These are phyloP conservation scores for Antigone vipio DNA, from an alignment of 2,113 vertebrate species.

Conservation along the genomic window DNA sequence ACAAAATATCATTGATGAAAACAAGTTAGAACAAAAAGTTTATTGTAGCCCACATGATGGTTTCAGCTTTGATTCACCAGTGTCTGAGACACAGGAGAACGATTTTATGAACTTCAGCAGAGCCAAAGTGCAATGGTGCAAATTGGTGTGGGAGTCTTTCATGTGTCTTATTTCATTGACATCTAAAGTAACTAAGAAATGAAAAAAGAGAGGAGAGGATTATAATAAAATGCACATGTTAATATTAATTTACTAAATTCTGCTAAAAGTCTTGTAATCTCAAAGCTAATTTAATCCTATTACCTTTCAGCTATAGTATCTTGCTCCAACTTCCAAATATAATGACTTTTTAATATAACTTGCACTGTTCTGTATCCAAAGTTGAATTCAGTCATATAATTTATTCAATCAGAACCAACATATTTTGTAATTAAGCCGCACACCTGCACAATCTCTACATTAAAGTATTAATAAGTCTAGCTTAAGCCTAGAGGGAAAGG, in stretches of 20 bases:
- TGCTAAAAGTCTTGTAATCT: conserved; percentile 67
- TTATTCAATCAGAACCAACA: conserved; percentile 60
- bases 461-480: not conserved
- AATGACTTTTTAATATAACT: conserved; percentile 76
- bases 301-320: conserved; percentile 70
- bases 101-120: conserved; percentile 17
- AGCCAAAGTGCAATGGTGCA: conserved; percentile 6
- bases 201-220: not conserved
- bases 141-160: conserved; percentile 52
- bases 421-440: conserved; percentile 58
- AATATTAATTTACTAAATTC: conserved; percentile 68
- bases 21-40: conserved; percentile 57
- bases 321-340: conserved; percentile 68
- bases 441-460: not conserved
- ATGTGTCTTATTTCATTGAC: conserved; percentile 12
- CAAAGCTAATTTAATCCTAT: conserved; percentile 70
- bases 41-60: conserved; percentile 35
- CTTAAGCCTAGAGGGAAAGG: not conserved
- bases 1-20: conserved; percentile 55
- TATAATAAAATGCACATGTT: conserved; percentile 68
- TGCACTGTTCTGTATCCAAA: conserved; percentile 61
- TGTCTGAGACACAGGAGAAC: conserved; percentile 25
- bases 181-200: conserved; percentile 44
- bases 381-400: conserved; percentile 61
- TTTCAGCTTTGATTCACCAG: conserved; percentile 57